Conservation (phyloP, 2,888 invertebrate genomes). For the Nephrotoma guestfalica region DNA sequence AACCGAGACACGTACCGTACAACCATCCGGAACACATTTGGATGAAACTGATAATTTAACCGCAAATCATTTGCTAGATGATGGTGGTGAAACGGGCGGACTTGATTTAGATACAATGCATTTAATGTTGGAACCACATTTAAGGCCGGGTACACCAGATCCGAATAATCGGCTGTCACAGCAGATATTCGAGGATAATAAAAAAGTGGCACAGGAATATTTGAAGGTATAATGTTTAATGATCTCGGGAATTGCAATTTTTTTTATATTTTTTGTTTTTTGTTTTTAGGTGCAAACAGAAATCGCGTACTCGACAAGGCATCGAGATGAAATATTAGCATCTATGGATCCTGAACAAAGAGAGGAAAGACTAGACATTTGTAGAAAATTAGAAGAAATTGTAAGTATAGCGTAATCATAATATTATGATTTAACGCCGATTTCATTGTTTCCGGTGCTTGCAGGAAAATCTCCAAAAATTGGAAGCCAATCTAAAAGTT, state of each 20-base stretch:
- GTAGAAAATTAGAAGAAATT: constrained; percentile 29
- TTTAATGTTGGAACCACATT: constrained; percentile 64
- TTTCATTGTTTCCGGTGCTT: no score
- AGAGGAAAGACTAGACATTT: constrained; percentile 24
- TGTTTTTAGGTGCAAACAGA: constrained; percentile 55
- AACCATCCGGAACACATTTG: neutral
- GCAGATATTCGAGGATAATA: constrained; percentile 78
- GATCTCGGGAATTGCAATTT: neutral
- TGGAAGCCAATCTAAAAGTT: constrained; percentile 9
- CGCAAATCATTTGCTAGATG: neutral
- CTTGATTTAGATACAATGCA: constrained; percentile 52
- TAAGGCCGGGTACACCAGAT: constrained; percentile 75
- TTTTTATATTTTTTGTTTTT: constrained; percentile 6
- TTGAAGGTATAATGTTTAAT: constrained; percentile 44
- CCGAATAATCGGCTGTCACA: constrained; percentile 60
- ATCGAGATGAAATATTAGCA: constrained; percentile 57
- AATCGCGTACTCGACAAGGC: constrained; percentile 62
- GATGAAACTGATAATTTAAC: neutral
- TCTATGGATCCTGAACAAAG: constrained; percentile 26
- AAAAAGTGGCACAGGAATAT: constrained; percentile 75
- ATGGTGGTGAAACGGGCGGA: neutral
- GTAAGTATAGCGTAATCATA: constrained; percentile 15
- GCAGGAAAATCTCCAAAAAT: constrained; percentile 8
- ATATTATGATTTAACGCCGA: no score
- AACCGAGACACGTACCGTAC: constrained; percentile 25